Base-by-base conservation (phyloP, 2,888 invertebrate genomes). In the Temnothorax unifasciatus region DNA sequence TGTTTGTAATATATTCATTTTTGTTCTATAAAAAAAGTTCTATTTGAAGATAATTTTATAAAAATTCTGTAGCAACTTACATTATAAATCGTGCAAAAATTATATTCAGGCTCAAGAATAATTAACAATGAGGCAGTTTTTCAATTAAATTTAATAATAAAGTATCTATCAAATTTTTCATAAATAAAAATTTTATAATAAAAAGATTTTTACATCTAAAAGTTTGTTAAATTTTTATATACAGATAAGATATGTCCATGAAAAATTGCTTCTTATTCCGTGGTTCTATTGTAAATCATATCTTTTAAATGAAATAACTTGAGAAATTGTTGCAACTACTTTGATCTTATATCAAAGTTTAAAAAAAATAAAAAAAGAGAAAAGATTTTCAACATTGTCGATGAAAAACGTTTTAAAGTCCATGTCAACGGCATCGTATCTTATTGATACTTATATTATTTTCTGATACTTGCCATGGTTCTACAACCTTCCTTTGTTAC, bases 51-150 rank as follows among this genome's bases (percentile, higher is more conserved):
- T 64, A 64, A 34, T 64, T 50, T 50, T 38, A 47, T 63, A 3
- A n/a, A 29, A 75, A 44, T 75, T 8, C 2, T 63, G 4, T n/a
- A 13, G n/a, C 6, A 41, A 50, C 6, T 18, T 52, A 3, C 13
- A n/a, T 9, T 5, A 1, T n/a, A 71, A 52, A 38, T 71, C 0
- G 15, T 41, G 21, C 34, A 21, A 0, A 0, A 21, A 64, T 63
- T 50, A 34, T 69, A 29, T 64, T 76, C 64, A 11, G 15, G n/a
- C 9, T 44, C 25, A 66, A 8, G n/a, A 41, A 54, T 57, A 73
- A 73, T 44, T n/a, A 44, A 57, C 11, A 41, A 5, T 57, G 8
- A 13, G 4, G 41, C 11, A 54, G 1, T 57, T 73, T 25, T 4
- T 71, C 9, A 21, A 38, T 54, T 52, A 71, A 71, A 38, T 54